Evolutionary conservation across 2,797 vertebrate species (phyloP).

Genomic region (Hippocampus kuda): DNA sequence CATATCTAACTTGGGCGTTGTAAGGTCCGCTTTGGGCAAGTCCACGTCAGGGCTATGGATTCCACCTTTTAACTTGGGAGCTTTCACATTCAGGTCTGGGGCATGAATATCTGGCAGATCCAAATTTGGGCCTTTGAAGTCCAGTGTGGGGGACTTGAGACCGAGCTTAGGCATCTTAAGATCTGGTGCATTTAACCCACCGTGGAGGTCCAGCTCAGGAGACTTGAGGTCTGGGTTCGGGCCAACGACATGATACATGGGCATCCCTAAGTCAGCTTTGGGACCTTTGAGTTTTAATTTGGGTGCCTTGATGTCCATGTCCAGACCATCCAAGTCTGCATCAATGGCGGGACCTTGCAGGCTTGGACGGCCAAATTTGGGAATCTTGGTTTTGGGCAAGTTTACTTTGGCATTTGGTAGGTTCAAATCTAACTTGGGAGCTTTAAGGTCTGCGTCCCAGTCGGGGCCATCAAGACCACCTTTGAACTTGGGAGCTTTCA

Average conservation of each 20-base stretch:
- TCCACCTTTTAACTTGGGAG: conserved; percentile 39
- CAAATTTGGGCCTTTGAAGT: conserved; percentile 14
- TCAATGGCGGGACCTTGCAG: conserved; percentile 20
- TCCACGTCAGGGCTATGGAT: conserved; percentile 32
- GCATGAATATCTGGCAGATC: conserved; percentile 21
- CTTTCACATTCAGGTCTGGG: conserved; percentile 35
- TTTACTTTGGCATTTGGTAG: conserved; percentile 35
- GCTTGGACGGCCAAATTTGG: conserved; percentile 20
- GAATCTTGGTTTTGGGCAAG: conserved; percentile 28
- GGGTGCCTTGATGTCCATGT: conserved; percentile 28
- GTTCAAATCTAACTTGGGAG: conserved; percentile 20
- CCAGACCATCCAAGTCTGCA: conserved; percentile 17
- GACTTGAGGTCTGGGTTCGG: neutral
- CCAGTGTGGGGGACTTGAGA: conserved; percentile 21
- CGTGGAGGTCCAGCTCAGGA: conserved; percentile 4
- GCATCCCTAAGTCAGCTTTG: conserved; percentile 26
- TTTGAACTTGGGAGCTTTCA: conserved; percentile 39
- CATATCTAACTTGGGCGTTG: conserved; percentile 10
- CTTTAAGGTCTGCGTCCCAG: conserved; percentile 16
- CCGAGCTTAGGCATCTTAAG: conserved; percentile 29
- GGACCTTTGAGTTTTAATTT: conserved; percentile 39
- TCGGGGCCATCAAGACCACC: conserved; percentile 34
- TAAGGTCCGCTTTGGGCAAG: conserved; percentile 26
- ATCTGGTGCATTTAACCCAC: conserved; percentile 20
- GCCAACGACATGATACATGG: conserved; percentile 15